phyloP scores from a whole-genome alignment of 2,888 invertebrate genomes.

The Erebia ligea region DNA sequence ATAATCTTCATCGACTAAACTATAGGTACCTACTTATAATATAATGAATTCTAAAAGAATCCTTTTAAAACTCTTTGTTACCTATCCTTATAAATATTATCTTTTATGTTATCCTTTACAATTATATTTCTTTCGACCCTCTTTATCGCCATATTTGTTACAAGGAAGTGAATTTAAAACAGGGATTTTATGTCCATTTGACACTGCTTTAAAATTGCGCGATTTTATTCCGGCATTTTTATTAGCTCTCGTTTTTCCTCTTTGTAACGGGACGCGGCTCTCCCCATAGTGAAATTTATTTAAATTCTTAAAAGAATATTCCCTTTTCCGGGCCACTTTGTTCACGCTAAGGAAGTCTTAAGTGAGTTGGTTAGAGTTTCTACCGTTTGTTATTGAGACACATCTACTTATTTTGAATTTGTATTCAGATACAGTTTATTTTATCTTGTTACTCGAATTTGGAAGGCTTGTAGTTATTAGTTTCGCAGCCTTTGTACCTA shows the following conservation, averaged over 20 bases:
- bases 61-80: no score
- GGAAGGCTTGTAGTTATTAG: not conserved
- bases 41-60: no score
- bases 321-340: constrained; percentile 46
- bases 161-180: constrained; percentile 52
- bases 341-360: constrained; percentile 57
- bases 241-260: constrained; percentile 69
- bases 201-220: constrained; percentile 66
- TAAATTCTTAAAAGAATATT: constrained; percentile 74
- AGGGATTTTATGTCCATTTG: constrained; percentile 59
- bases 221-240: constrained; percentile 69
- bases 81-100: constrained; percentile 25
- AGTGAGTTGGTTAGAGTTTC: constrained; percentile 62
- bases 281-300: constrained; percentile 73
- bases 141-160: constrained; percentile 45
- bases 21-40: no score
- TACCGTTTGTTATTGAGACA: constrained; percentile 41
- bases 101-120: not conserved
- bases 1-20: no score
- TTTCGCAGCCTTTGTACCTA: not conserved
- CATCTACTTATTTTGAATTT: constrained; percentile 32
- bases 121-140: constrained; percentile 13
- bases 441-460: constrained; percentile 32
- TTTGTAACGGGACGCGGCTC: constrained; percentile 69
- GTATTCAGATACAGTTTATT: constrained; percentile 36